phyloP scores from a whole-genome alignment of 2,113 vertebrate genomes.

The Athene cunicularia region DNA sequence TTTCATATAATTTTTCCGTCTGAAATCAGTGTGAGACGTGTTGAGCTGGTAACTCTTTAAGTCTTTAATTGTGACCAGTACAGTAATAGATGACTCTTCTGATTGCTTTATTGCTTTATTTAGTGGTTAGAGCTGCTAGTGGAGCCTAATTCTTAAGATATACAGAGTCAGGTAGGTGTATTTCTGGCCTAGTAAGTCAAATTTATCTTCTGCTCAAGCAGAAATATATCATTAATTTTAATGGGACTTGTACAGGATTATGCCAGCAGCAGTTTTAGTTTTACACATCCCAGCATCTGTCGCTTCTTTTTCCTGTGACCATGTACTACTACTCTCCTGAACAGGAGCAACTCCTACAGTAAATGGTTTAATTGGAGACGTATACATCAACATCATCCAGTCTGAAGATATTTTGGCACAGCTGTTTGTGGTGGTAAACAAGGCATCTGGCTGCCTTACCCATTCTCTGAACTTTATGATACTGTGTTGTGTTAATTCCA shows the following conservation, averaged over 20 bases:
- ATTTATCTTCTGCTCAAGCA: constrained; percentile 24
- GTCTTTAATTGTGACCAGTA: not conserved
- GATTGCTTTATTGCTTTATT: constrained; percentile 7
- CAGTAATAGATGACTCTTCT: not conserved
- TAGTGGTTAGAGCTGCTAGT: not conserved
- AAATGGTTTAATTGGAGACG: not conserved
- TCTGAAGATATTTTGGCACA: not conserved
- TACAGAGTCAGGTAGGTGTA: not conserved
- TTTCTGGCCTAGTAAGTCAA: constrained; percentile 4
- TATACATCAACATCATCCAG: not conserved
- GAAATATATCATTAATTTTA: constrained; percentile 52
- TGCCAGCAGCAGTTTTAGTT: constrained; percentile 14
- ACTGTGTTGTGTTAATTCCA: not conserved
- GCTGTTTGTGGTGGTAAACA: not conserved
- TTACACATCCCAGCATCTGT: constrained; percentile 14
- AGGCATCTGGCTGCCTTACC: not conserved
- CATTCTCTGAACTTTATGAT: not conserved
- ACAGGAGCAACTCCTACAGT: not conserved
- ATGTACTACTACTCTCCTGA: not conserved
- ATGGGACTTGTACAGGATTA: not conserved
- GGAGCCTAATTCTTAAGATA: not conserved
- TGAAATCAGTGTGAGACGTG: not conserved
- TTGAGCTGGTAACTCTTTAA: not conserved
- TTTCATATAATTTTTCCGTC: not conserved
- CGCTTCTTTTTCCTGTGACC: not conserved